Evolutionary conservation across 1,140 invertebrate species (phyloP).

Genomic region (Anastrepha obliqua): DNA sequence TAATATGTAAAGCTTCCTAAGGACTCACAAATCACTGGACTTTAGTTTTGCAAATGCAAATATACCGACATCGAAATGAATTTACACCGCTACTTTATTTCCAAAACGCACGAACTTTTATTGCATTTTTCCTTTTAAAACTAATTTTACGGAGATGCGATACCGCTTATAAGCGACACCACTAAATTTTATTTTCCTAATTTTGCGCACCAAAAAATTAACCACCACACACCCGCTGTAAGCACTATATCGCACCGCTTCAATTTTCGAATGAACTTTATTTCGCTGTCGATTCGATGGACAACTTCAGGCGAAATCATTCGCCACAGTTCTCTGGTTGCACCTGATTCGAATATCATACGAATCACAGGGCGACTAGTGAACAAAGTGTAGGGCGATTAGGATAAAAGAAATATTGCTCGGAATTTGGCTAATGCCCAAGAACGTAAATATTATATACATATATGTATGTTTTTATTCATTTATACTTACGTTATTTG

Average conservation of each 20-base stretch:
- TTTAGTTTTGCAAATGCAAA: constrained; percentile 15
- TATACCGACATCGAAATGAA: constrained; percentile 12
- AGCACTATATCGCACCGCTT: background rate
- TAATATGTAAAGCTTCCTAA: background rate
- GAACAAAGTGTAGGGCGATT: too few relatives aligned
- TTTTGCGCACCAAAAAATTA: constrained; percentile 43
- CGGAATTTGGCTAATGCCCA: too few relatives aligned
- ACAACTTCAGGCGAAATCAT: background rate
- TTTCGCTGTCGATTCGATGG: background rate
- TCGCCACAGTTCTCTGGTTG: background rate
- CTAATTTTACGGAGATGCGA: background rate
- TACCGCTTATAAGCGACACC: constrained; percentile 23
- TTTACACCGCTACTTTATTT: constrained; percentile 33
- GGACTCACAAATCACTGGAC: background rate
- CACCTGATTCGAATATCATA: background rate
- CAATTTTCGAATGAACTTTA: constrained; percentile 25
- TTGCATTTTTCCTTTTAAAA: background rate
- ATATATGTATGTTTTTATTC: too few relatives aligned
- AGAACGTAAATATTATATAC: too few relatives aligned
- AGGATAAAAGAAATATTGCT: too few relatives aligned
- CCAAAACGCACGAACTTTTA: background rate
- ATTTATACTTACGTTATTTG: too few relatives aligned
- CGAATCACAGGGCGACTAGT: background rate
- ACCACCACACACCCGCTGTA: constrained; percentile 32
- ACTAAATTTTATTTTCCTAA: constrained; percentile 19